Evolutionary conservation across 1,140 invertebrate species (phyloP), one percentile per base, ranked within the genome.

Genomic region (Drosophila chauvacae): DNA sequence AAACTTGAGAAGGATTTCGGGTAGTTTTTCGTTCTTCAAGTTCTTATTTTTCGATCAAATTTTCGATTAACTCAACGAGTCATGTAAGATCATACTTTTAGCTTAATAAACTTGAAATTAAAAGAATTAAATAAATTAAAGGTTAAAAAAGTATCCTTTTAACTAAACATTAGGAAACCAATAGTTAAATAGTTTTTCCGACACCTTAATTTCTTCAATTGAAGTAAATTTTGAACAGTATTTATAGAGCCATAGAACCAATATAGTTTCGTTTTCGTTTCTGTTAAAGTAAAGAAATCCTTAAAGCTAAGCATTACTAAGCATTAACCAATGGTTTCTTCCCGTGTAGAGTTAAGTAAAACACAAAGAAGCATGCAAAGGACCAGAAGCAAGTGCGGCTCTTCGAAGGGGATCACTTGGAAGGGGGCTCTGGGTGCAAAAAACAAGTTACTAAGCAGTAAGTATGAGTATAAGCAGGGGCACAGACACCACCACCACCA

Each of bases 371-470:
- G 72, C 73, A 76, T 76, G 73, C 73, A 76, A 76, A 72, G 58
- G 55, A 75, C 28, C 50, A 74, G 73, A 53, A 76, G 60, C 51
- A 56, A 74, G 69, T 65, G 73, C 60, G 50, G 50, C 59, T 65
- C 56, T 76, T 64, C 13, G 61, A 65, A 53, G 48, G 66, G 66
- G 62, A 37, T 42, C 60, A 33, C 65, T 47, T 35, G 65, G 62
- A 23, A 30, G 65, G 35, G 50, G 65, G 37, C 28, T 44, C 18
- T 41, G 26, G 53, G 61, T 30, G 63, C 56, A 69, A 60, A 68
- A 76, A 77, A 77, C 74, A 77, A 77, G 74, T 77, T 77, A 77
- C 62, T 68, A 77, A 69, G 73, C 63, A 71, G 42, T 69, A 48
- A 39, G 66, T 70, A 77, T 76, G 39, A 56, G 68, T 64, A 53